These are phyloP conservation scores for Ctenodactylus gundi DNA, from an alignment of 2,113 vertebrate genomes.

Conservation along the genomic window DNA sequence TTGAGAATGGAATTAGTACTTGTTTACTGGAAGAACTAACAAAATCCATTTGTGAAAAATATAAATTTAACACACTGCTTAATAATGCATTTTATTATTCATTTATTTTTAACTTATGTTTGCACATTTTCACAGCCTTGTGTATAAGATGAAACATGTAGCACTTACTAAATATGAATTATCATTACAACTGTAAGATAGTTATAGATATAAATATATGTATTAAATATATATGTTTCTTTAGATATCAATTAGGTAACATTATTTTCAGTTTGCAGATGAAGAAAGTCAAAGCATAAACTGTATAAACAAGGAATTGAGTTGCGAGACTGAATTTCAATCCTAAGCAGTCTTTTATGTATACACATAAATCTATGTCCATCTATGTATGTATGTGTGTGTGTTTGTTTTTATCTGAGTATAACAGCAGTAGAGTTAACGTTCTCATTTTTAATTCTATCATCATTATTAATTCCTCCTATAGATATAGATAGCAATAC, in stretches of 20 bases:
- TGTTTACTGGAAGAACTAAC: background rate
- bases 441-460: background rate
- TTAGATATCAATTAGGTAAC: background rate
- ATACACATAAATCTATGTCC: background rate
- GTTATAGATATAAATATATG: background rate
- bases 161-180: background rate
- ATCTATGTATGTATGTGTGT: background rate
- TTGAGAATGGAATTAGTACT: background rate
- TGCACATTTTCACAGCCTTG: background rate
- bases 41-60: background rate
- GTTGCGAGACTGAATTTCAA: background rate
- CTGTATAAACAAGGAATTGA: background rate
- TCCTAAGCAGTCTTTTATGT: background rate
- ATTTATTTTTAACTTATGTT: background rate
- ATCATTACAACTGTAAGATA: background rate
- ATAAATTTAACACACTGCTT: background rate
- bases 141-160: background rate
- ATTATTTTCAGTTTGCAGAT: background rate
- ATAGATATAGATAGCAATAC: background rate
- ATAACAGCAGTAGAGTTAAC: background rate
- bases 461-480: background rate
- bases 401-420: background rate
- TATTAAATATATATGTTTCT: background rate
- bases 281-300: background rate
- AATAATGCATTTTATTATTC: background rate